Evolutionary conservation across 2,888 invertebrate genomes (phyloP).

Genomic region (Tuberolachnus salignus): DNA sequence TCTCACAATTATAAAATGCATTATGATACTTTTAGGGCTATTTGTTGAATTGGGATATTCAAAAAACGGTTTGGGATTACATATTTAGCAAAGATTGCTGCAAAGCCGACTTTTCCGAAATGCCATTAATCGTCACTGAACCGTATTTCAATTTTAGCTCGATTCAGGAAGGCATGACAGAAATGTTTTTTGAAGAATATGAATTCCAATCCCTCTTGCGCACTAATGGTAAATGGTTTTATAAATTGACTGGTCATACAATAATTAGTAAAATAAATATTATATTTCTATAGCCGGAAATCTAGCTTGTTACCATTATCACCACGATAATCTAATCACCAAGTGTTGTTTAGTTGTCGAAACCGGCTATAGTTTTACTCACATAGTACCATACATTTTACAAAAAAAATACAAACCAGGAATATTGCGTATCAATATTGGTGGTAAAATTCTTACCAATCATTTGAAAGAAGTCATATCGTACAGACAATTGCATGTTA

Average conservation of each 20-base stretch:
- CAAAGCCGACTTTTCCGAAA: slow-evolving; percentile 77
- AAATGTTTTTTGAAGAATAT: slow-evolving; percentile 97
- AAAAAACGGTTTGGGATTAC: slow-evolving; percentile 96
- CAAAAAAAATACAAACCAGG: slow-evolving; percentile 74
- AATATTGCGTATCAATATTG: slow-evolving; percentile 86
- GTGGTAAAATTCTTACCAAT: slow-evolving; percentile 96
- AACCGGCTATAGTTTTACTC: slow-evolving; percentile 93
- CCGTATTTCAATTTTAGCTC: slow-evolving; percentile 91
- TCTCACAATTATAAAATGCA: background rate
- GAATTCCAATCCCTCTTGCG: slow-evolving; percentile 83
- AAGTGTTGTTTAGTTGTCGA: slow-evolving; percentile 85
- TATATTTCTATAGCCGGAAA: slow-evolving; percentile 69
- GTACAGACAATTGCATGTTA: slow-evolving; percentile 93
- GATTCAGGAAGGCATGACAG: slow-evolving; percentile 90
- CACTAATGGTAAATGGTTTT: slow-evolving; percentile 68
- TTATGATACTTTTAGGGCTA: slow-evolving; percentile 70
- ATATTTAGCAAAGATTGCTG: slow-evolving; percentile 86
- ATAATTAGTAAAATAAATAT: background rate
- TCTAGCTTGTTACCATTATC: slow-evolving; percentile 76
- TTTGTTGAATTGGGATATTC: slow-evolving; percentile 93
- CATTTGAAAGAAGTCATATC: slow-evolving; percentile 97
- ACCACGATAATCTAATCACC: slow-evolving; percentile 65
- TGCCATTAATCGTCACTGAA: slow-evolving; percentile 87
- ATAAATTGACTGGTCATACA: background rate
- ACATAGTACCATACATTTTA: slow-evolving; percentile 86